Conservation (phyloP, 2,797 vertebrate genomes). For the Oophaga sylvatica region DNA sequence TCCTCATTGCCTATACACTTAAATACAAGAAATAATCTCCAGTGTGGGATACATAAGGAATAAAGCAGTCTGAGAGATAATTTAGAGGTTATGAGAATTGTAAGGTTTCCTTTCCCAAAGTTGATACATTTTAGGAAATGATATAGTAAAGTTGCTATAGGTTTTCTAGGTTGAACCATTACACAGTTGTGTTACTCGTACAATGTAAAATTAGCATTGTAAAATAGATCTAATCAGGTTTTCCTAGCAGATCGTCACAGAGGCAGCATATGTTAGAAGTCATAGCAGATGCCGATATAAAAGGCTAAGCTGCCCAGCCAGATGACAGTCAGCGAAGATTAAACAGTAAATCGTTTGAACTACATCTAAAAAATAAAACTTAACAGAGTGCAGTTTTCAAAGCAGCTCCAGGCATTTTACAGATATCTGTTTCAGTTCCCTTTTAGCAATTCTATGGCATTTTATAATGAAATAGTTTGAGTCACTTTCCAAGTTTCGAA, state of each 20-base stretch:
- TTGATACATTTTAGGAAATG: constrained; percentile 2
- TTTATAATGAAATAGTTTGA: constrained; percentile 17
- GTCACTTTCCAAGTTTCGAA: not conserved
- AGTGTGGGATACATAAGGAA: not conserved
- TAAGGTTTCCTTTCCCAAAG: not conserved
- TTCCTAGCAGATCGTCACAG: constrained; percentile 55
- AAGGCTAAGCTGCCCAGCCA: constrained; percentile 30
- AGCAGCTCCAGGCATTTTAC: constrained; percentile 8
- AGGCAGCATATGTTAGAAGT: constrained; percentile 36
- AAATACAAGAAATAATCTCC: not conserved
- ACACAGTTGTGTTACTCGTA: not conserved
- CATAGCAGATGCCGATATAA: constrained; percentile 35
- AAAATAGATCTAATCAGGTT: constrained; percentile 28
- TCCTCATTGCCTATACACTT: not conserved
- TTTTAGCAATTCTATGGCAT: not conserved
- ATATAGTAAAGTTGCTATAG: not conserved
- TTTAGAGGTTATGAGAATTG: not conserved
- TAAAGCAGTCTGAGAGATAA: not conserved
- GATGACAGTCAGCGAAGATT: constrained; percentile 43
- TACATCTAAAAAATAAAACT: constrained; percentile 18
- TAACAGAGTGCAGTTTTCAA: constrained; percentile 23
- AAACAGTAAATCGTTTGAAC: constrained; percentile 13
- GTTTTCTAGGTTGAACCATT: constrained; percentile 41
- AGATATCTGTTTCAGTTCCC: not conserved
- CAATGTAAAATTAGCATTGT: constrained; percentile 46